These are phyloP conservation scores for Meleagris gallopavo DNA, from an alignment of 2,113 vertebrate genomes.

Conservation along the genomic window DNA sequence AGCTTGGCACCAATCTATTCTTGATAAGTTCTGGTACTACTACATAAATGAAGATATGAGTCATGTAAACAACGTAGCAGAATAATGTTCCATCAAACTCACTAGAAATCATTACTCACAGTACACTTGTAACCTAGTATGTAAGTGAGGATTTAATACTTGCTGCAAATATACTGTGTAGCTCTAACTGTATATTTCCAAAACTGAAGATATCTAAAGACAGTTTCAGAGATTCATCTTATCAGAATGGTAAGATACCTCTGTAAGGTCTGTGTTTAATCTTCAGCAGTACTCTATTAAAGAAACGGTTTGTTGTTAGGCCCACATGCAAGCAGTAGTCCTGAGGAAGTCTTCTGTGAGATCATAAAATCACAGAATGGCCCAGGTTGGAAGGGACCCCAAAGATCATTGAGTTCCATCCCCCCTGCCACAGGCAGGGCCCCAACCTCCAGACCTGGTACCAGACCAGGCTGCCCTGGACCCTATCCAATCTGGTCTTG, in stretches of 20 bases:
- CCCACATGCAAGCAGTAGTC: no score
- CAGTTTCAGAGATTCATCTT: not conserved
- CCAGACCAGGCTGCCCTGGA: no score
- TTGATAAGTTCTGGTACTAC: not conserved
- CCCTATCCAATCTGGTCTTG: no score
- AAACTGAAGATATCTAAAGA: not conserved
- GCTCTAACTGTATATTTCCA: not conserved
- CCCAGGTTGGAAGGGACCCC: no score
- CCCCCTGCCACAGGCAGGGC: no score
- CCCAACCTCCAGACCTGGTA: no score
- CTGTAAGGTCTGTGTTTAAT: not conserved
- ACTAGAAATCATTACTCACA: not conserved
- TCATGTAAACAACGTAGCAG: not conserved
- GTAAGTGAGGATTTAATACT: not conserved
- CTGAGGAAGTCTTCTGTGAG: not conserved
- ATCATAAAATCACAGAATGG: no score
- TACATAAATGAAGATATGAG: not conserved
- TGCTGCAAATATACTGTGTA: not conserved
- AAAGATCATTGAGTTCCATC: no score
- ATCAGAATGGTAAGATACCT: not conserved
- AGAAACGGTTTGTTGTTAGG: not conserved
- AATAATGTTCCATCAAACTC: not conserved
- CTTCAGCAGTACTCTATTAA: not conserved
- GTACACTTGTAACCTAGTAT: not conserved
- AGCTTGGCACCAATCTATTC: not conserved